Evolutionary conservation across 35 echinoderm and acorn worm species (phyloP).

Genomic region (Holothuria glaberrima): DNA sequence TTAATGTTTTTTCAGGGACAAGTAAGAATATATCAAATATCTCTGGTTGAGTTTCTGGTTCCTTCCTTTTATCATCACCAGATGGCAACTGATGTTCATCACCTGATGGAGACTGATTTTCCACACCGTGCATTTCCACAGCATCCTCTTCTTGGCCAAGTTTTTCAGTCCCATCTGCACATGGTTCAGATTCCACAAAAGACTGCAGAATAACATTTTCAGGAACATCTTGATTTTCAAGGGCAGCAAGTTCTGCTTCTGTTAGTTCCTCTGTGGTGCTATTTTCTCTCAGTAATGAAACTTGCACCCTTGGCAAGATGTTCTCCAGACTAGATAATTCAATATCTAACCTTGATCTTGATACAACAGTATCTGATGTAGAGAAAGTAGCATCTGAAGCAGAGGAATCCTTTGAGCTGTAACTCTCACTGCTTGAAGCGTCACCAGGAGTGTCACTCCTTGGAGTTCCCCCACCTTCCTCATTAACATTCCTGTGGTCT

Average conservation of each 20-base stretch:
- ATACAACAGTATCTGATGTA: neutral
- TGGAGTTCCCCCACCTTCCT: neutral
- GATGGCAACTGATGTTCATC: no score
- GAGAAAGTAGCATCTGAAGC: constrained; percentile 9
- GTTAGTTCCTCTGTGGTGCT: neutral
- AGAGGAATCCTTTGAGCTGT: constrained; percentile 11
- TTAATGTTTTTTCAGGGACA: constrained; percentile 32
- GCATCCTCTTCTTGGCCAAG: neutral
- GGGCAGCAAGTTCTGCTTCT: neutral
- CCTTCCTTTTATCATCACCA: neutral
- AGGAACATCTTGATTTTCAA: neutral
- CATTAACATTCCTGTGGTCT: neutral
- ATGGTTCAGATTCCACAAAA: constrained; percentile 18
- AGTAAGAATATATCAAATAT: constrained; percentile 35
- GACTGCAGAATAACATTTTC: neutral
- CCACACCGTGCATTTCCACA: neutral
- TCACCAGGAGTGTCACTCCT: neutral
- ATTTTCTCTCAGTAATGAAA: neutral
- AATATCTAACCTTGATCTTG: neutral
- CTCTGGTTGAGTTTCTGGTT: neutral
- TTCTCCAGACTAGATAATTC: neutral
- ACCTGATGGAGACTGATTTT: neutral
- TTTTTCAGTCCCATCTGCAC: neutral
- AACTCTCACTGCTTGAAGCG: constrained; percentile 7
- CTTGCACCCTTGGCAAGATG: neutral